These are phyloP conservation scores for Anoplophora glabripennis DNA, from an alignment of 1,140 invertebrate species.

Conservation along the genomic window DNA sequence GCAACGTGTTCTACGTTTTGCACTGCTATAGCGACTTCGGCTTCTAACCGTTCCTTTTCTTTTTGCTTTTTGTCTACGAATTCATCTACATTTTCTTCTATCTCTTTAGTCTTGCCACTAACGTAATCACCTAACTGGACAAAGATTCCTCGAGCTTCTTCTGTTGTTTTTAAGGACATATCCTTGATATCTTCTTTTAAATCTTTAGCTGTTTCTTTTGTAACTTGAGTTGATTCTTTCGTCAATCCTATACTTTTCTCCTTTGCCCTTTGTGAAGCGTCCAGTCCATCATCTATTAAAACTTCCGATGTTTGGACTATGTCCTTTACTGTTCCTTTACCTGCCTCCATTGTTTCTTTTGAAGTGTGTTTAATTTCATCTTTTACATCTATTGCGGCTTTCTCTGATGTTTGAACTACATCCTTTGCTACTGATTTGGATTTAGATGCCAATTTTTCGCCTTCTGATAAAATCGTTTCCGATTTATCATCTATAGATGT, in stretches of 20 bases:
- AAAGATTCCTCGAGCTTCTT: constrained; percentile 6
- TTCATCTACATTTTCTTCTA: constrained; percentile 28
- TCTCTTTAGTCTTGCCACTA: constrained; percentile 19
- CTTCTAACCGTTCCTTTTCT: not conserved
- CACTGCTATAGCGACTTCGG: not conserved
- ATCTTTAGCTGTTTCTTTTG: not conserved
- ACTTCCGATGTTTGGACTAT: not conserved
- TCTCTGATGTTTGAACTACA: not conserved
- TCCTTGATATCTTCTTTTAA: not conserved
- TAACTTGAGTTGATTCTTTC: constrained; percentile 2
- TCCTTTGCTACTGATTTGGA: not conserved
- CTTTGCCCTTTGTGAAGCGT: not conserved
- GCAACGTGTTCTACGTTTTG: not conserved
- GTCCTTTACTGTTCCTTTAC: not conserved
- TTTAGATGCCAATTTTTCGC: too few species aligned
- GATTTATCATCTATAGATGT: too few species aligned
- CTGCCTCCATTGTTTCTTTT: constrained; percentile 1
- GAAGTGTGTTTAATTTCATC: constrained; percentile 7
- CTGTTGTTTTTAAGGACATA: not conserved
- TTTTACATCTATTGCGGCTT: constrained; percentile 1
- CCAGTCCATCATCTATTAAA: not conserved
- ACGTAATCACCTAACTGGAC: constrained; percentile 8
- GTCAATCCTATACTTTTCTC: constrained; percentile 7
- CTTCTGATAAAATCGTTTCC: too few species aligned
- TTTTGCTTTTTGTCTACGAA: not conserved